Evolutionary conservation across 1,140 invertebrate genomes (phyloP).

Genomic region (Atta cephalotes): DNA sequence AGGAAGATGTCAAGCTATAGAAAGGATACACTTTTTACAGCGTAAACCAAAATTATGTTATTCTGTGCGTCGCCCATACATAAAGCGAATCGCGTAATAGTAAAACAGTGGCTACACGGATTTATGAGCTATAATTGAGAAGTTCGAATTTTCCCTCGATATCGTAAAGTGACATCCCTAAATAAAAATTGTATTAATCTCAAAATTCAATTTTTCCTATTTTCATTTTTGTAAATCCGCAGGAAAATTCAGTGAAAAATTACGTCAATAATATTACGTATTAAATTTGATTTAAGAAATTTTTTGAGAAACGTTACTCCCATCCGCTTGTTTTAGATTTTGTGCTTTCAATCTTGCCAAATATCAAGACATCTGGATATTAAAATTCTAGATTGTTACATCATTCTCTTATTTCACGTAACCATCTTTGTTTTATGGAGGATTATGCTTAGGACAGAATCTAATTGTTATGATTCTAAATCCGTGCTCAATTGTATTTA

Average conservation of each 20-base stretch:
- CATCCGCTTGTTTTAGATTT: too few species aligned
- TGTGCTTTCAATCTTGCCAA: too few species aligned
- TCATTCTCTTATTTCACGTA: too few species aligned
- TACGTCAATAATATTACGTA: background rate
- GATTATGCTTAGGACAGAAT: background rate
- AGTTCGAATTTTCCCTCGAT: background rate
- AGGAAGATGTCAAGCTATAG: background rate
- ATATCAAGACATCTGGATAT: too few species aligned
- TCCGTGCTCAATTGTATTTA: background rate
- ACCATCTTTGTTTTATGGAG: background rate
- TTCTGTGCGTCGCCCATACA: background rate
- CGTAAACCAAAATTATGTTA: constrained; percentile 34
- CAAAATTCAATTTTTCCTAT: background rate
- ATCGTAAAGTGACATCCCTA: background rate
- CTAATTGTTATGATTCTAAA: background rate
- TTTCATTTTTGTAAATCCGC: background rate
- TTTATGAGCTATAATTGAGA: constrained; percentile 34
- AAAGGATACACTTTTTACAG: constrained; percentile 18
- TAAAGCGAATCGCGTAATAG: constrained; percentile 22
- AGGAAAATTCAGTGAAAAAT: background rate
- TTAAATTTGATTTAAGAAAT: background rate
- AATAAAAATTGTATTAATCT: background rate
- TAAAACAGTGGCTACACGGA: constrained; percentile 1
- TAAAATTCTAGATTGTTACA: too few species aligned
- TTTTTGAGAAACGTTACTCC: too few species aligned